Evolutionary conservation across 2,113 vertebrate genomes (phyloP).

Genomic region (Notiomystis cincta): DNA sequence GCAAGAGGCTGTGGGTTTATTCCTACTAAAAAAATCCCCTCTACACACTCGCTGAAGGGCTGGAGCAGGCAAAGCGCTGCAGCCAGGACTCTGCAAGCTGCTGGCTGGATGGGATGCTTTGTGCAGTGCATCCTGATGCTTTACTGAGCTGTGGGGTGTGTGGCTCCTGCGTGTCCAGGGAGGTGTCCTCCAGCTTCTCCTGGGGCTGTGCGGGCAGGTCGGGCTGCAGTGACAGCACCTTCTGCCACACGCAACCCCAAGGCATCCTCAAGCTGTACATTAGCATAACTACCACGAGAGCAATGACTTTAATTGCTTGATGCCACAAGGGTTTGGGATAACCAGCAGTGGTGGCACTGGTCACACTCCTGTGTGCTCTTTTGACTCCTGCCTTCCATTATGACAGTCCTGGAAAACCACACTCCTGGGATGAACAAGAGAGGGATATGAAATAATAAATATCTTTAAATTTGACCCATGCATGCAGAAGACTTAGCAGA

Average conservation of each 20-base stretch:
- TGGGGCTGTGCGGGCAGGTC: neutral
- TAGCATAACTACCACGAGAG: conserved; percentile 5
- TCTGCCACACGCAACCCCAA: neutral
- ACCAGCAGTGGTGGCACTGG: neutral
- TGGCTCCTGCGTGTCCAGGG: neutral
- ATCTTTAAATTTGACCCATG: neutral
- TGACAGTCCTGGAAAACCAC: neutral
- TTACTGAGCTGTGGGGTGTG: neutral
- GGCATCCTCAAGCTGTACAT: neutral
- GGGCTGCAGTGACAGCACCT: neutral
- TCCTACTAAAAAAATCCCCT: neutral
- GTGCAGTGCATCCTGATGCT: rapidly evolving
- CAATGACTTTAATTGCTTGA: neutral
- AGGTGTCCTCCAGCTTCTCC: neutral
- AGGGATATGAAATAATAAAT: neutral
- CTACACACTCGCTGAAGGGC: rapidly evolving
- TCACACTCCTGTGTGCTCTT: neutral
- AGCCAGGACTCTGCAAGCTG: neutral
- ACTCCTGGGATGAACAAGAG: neutral
- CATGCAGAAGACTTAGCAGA: neutral
- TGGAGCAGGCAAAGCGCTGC: neutral
- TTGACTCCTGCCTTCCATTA: neutral
- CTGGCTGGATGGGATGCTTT: neutral
- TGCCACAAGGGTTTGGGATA: neutral
- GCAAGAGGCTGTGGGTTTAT: neutral